Evolutionary conservation across 2,888 invertebrate species (phyloP), one percentile per base, ranked within the genome.

Genomic region (Phengaris alcon): DNA sequence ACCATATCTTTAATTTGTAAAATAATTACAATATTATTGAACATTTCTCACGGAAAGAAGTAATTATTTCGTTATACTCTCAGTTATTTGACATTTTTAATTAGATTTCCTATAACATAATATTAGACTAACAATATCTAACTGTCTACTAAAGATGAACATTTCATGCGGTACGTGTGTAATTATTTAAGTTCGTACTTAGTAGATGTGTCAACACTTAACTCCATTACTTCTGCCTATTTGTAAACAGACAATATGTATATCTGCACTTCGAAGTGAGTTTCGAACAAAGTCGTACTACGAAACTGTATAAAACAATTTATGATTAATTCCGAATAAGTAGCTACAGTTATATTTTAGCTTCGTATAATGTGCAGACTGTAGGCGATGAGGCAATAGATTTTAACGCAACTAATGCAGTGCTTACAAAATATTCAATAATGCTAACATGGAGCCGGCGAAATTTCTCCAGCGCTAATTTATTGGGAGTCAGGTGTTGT

Each of bases 1-100:
- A 83, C 79, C 79, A 78, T 81, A 82, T 82, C 6, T 22, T 51
- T 70, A 15, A 52, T 22, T 48, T 52, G 15, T 70, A 70, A 70
- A 69, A 70, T 9, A 59, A 59, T 35, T 64, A 64, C 35, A 64
- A 64, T 46, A 46, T 68, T 68, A 35, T 22, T 54, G 5, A 51
- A 70, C 5, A 70, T 6, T 70, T 70, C 70, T 70, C 70, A 51
- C 51, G 70, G 70, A 64, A 35, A 64, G 22, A 22, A 64, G 35
- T 6, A 64, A n/a, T n/a, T n/a, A n/a, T n/a, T n/a, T n/a, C n/a
- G n/a, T n/a, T n/a, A n/a, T n/a, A n/a, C n/a, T n/a, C 35, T 64
- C 35, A 64, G 35, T 64, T 35, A 35, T 12, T 64, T 12, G 22
- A 22, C 10, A 64, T 35, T 64, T 64, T 64, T 12, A 44, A 64